phyloP scores from a whole-genome alignment of 2,888 invertebrate species.

The Thymelicus lineola region DNA sequence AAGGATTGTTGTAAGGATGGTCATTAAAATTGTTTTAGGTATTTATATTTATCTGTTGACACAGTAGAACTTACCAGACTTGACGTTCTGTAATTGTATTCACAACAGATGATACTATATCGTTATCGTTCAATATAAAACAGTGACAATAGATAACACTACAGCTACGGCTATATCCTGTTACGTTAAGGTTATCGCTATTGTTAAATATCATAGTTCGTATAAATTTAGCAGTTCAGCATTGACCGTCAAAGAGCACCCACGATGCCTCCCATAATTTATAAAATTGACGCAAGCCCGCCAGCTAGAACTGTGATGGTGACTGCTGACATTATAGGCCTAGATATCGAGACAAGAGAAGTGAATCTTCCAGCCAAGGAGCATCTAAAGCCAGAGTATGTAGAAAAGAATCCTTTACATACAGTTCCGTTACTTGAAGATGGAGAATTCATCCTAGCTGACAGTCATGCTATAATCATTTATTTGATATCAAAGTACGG shows the following conservation, averaged over 20 bases:
- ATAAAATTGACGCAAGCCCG: conserved; percentile 49
- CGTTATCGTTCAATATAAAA: no score
- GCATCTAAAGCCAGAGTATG: conserved; percentile 50
- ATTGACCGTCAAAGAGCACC: not conserved
- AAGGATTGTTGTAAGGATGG: no score
- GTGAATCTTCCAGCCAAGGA: conserved; percentile 48
- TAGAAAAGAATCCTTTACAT: conserved; percentile 58
- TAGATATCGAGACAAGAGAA: conserved; percentile 49
- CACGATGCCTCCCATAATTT: conserved; percentile 21
- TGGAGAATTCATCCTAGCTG: conserved; percentile 54
- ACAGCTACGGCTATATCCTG: not conserved
- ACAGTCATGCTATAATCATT: conserved; percentile 60
- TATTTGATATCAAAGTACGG: conserved; percentile 62
- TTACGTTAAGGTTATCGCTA: not conserved
- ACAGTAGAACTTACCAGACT: no score
- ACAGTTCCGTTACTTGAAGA: conserved; percentile 59
- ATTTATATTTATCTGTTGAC: no score
- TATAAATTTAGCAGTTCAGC: conserved; percentile 30
- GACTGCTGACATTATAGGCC: conserved; percentile 52
- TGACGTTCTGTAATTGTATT: no score
- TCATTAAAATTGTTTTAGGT: no score
- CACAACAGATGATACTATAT: no score
- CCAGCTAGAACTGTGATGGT: conserved; percentile 54
- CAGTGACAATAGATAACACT: not conserved
- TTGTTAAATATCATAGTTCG: not conserved